Evolutionary conservation across 2,888 invertebrate genomes (phyloP).

Genomic region (Steinernema scapterisci): DNA sequence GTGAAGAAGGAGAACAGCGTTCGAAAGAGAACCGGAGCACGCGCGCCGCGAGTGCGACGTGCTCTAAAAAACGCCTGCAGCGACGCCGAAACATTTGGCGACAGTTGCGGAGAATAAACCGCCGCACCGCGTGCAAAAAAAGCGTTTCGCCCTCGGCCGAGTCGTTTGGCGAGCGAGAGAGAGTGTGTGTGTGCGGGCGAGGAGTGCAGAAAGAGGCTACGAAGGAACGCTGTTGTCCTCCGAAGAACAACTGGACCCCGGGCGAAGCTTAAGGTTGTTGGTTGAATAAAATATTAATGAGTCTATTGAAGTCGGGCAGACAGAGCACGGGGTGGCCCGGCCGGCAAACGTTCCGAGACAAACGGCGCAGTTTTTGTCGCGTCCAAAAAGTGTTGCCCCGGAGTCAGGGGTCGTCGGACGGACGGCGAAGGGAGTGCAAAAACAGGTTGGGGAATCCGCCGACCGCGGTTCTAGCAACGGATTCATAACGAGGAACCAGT

Average conservation of each 20-base stretch:
- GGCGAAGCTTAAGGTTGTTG: slow-evolving; percentile 27
- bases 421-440: no score
- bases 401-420: not conserved
- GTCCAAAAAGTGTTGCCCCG: not conserved
- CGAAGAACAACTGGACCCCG: slow-evolving; percentile 6
- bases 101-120: slow-evolving; percentile 30
- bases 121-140: slow-evolving; percentile 23
- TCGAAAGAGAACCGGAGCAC: not conserved
- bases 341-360: no score
- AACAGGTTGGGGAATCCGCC: not conserved
- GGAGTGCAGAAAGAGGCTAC: not conserved
- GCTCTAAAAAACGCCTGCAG: slow-evolving; percentile 29
- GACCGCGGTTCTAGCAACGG: not conserved
- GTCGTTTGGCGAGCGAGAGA: not conserved
- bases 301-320: not conserved
- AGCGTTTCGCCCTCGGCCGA: slow-evolving; percentile 1
- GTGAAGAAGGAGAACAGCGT: not conserved
- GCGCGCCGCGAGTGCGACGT: slow-evolving; percentile 11
- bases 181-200: slow-evolving; percentile 4
- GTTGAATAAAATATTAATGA: slow-evolving; percentile 30
- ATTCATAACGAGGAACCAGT: no score
- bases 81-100: slow-evolving; percentile 31
- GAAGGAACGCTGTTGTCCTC: slow-evolving; percentile 23
- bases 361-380: no score
- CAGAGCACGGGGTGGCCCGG: no score